Evolutionary conservation across 2,888 invertebrate species (phyloP), one percentile per base, ranked within the genome.

Genomic region (Incurvaria masculella): DNA sequence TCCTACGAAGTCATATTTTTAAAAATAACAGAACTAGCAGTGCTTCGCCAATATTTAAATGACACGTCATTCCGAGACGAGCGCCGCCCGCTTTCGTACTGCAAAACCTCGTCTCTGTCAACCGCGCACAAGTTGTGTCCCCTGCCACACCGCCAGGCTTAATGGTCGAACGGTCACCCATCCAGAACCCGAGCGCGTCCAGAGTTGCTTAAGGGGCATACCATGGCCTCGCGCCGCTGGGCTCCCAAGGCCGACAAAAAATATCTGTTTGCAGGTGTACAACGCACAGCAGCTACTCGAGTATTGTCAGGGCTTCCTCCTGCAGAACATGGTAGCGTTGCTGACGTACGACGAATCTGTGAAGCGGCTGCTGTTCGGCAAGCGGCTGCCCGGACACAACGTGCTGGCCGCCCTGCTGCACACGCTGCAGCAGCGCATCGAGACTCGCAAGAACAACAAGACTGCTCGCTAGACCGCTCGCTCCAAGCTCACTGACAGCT

Each of bases 301-400:
- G 69, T 94, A 91, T 68, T 94, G 94, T 63, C 94, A 94, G 73
- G 92, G 92, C 46, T 94, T 93, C 66, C 76, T 94, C 21, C 81
- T 94, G 42, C 94, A 94, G 72, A 94, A 94, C 63, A 91, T 94
- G 92, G 92, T 94, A n/a, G 91, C 93, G n/a, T 75, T 94, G 21
- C 79, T 94, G 44, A 94, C 93, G 0, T 94, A 92, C 61, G 94
- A 94, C 60, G 94, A 94, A 64, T 92, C 92, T 0, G 93, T 94
- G 1, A 91, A 94, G 63, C 83, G 93, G 52, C 73, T 94, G 48
- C 80, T 94, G 33, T 94, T 94, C 60, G 94, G 93, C 39, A 94
- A 93, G 68, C 89, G 93, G 61, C 76, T 94, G 52, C 93, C 94
- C 45, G 93, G 92, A 58, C 93, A 94, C 63, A 94, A 94, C 61